Percentiles rank a stretch among this genome's conserved stretches.
Evolutionary conservation across 2,113 vertebrate genomes (phyloP).

Genomic region (Indicator maculatus): DNA sequence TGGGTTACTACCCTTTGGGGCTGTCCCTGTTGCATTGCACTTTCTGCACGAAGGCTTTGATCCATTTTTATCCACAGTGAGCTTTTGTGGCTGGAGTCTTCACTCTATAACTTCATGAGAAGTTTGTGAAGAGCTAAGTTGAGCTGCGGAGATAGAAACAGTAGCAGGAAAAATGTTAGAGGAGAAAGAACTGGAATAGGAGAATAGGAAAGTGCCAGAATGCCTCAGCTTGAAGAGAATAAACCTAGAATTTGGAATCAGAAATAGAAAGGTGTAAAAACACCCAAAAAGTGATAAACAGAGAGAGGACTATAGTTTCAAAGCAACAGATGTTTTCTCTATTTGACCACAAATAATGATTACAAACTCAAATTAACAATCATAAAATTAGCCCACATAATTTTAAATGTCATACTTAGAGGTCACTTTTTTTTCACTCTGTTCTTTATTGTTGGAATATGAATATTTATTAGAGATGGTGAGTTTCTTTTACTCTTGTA

Average conservation of each 20-base stretch:
- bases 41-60: background rate
- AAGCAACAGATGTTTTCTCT: background rate
- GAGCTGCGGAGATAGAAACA: background rate
- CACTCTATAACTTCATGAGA: background rate
- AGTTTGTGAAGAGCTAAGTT: background rate
- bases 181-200: background rate
- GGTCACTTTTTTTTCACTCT: background rate
- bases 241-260: background rate
- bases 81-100: background rate
- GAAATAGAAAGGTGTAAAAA: background rate
- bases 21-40: background rate
- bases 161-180: background rate
- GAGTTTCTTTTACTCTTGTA: background rate
- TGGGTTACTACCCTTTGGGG: background rate
- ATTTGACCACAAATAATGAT: background rate
- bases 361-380: background rate
- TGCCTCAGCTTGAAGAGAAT: background rate
- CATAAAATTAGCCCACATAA: background rate
- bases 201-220: background rate
- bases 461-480: background rate
- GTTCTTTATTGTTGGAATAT: background rate
- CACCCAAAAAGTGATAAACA: fast-evolving
- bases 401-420: background rate
- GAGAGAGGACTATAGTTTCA: background rate
- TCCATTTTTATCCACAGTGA: background rate